Base-by-base conservation (phyloP, 2,888 invertebrate species). In the Thumatha senex region DNA sequence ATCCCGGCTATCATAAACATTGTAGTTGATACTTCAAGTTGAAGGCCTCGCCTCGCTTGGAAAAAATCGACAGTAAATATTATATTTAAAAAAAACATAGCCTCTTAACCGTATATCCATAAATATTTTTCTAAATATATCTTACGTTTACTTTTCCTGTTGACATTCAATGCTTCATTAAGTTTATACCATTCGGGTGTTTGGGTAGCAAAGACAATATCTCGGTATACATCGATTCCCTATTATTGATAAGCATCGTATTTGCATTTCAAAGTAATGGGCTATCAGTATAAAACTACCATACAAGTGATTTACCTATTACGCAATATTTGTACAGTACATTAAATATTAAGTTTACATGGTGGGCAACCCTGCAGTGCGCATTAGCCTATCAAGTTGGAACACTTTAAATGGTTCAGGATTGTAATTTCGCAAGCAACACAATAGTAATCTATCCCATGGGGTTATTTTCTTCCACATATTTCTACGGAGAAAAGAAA, bases 401-500 rank as follows among this genome's bases (percentile, higher is more conserved):
- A 78, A 78, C 63, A 71, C 61, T 73, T 61, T 78, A 80, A 79
- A 76, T 78, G 78, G 76, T 74, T 65, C 67, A 56, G 69, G 70
- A 63, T 73, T 82, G 74, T 78, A 86, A 89, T 88, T 89, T 89
- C 82, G 80, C 80, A 82, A 87, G 87, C 83, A 81, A 83, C 83
- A 83, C 88, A 89, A 86, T 84, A 78, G 82, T 72, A 73, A 55
- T 69, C 71, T 75, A 74, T 75, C 75, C 80, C 73, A 72, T 60
- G 64, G 64, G 72, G 61, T 76, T 82, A 81, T 83, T 83, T 82
- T 84, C 76, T 73, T 72, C 72, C 63, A 63, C 67, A 69, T 63
- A 72, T 71, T 63, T 67, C 63, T 60, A 65, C 61, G 70, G 74
- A 77, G 79, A 79, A 82, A 82, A 82, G 77, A 83, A 83, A 82